Evolutionary conservation across 2,888 invertebrate genomes (phyloP).

Genomic region (Hydropsyche betteni): DNA sequence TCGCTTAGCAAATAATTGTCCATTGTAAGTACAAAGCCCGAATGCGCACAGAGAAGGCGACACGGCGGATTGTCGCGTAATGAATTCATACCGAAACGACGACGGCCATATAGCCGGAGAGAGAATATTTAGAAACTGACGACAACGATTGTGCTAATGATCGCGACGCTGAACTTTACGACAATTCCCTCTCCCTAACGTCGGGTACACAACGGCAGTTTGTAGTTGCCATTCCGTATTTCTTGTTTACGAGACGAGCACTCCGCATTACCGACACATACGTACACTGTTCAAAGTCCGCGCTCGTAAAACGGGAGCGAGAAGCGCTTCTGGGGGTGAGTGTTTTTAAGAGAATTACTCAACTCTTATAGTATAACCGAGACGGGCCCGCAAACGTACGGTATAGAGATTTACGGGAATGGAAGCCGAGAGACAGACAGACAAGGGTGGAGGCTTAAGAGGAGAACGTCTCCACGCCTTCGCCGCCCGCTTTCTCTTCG

Average conservation of each 20-base stretch:
- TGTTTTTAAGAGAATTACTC: slow-evolving; percentile 47
- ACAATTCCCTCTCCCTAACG: background rate
- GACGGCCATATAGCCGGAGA: no score
- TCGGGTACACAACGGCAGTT: background rate
- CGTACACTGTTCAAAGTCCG: background rate
- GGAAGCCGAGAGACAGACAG: slow-evolving; percentile 19
- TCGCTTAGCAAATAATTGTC: no score
- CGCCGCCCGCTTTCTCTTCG: slow-evolving; percentile 32
- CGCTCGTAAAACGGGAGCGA: background rate
- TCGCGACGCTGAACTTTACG: slow-evolving; percentile 20
- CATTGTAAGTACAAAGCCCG: no score
- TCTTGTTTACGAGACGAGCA: slow-evolving; percentile 11
- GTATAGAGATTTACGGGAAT: slow-evolving; percentile 23
- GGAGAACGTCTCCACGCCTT: slow-evolving; percentile 11
- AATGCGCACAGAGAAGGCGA: no score
- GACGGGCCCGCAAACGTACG: slow-evolving; percentile 31
- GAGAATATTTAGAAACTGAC: no score
- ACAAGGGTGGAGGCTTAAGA: slow-evolving; percentile 17
- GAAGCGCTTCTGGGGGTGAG: slow-evolving; percentile 26
- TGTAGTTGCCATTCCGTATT: background rate
- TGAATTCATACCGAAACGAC: no score
- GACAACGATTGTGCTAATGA: background rate
- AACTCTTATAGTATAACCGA: slow-evolving; percentile 43
- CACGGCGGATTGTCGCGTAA: no score
- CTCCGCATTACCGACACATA: slow-evolving; percentile 20